Evolutionary conservation across 1,140 invertebrate genomes (phyloP).

Genomic region (Scaptodrosophila lebanonensis): DNA sequence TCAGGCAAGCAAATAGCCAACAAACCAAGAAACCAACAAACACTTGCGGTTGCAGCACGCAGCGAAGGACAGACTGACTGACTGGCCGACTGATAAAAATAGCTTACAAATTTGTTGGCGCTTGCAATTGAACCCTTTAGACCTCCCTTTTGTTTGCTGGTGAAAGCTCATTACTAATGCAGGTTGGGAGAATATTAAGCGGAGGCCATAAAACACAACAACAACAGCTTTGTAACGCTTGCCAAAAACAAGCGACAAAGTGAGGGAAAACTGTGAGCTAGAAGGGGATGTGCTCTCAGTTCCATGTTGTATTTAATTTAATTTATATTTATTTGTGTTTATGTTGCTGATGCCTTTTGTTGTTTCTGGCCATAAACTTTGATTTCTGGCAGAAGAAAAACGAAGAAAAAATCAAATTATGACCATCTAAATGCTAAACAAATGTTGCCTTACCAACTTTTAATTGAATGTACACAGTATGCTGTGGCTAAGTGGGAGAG

Average conservation of each 20-base stretch:
- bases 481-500: neutral
- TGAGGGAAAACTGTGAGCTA: neutral
- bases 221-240: no score
- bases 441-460: constrained; percentile 60
- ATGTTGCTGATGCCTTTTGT: constrained; percentile 39
- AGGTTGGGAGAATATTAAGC: constrained; percentile 21
- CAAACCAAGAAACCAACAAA: no score
- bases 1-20: constrained; percentile 41
- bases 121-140: constrained; percentile 55
- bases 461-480: constrained; percentile 57
- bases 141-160: constrained; percentile 4
- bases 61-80: no score
- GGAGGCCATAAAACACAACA: no score
- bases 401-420: neutral
- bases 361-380: constrained; percentile 34
- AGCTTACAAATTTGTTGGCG: constrained; percentile 28
- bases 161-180: constrained; percentile 55
- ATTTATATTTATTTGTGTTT: constrained; percentile 30
- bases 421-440: constrained; percentile 51
- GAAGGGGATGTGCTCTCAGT: no score
- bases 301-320: constrained; percentile 32
- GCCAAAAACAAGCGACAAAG: neutral
- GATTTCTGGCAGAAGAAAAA: constrained; percentile 27
- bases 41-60: no score
- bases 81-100: constrained; percentile 1